Evolutionary conservation across 2,888 invertebrate species (phyloP), one percentile per base, ranked within the genome.

Genomic region (Choreutis nemorana): DNA sequence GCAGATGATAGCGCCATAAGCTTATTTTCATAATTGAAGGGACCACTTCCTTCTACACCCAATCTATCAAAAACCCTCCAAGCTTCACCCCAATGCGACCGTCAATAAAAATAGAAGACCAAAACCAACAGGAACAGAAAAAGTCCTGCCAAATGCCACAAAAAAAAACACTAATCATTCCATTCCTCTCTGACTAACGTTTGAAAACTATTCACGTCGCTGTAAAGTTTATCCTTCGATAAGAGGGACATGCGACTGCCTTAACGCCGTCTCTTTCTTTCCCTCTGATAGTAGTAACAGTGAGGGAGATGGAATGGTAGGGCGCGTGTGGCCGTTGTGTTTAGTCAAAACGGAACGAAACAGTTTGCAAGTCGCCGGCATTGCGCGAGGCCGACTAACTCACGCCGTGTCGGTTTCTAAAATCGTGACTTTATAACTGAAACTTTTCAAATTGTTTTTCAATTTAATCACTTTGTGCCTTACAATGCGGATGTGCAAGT

Each of bases 361-460:
- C 75, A 77, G 77, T 78, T 75, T 72, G 75, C 75, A 61, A 78
- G 75, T 70, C 67, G 77, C 77, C 77, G 77, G 77, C 75, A 58
- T 37, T 58, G 72, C 55, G 75, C 66, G 48, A 58, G 73, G 72
- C 56, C 55, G 75, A 62, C 64, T 52, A 40, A 55, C 49, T 67
- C 66, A 60, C 52, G 61, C 64, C 60, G 72, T n/a, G n/a, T 72
- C 49, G 43, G 68, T 71, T 62, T 53, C 60, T 68, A 66, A 62
- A 68, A 53, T 59, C 61, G 65, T 63, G 57, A 59, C 60, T 55
- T 62, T 58, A 63, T 60, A n/a, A n/a, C 56, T 58, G 54, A 50
- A 55, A 44, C 50, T 42, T 53, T 55, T 60, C 55, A 49, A 58
- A 67, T 54, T 54, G 50, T 62, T 68, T 32, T 59, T 58, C 42